These are phyloP conservation scores for Cyanoderma ruficeps DNA, from an alignment of 2,113 vertebrate species.

Conservation along the genomic window DNA sequence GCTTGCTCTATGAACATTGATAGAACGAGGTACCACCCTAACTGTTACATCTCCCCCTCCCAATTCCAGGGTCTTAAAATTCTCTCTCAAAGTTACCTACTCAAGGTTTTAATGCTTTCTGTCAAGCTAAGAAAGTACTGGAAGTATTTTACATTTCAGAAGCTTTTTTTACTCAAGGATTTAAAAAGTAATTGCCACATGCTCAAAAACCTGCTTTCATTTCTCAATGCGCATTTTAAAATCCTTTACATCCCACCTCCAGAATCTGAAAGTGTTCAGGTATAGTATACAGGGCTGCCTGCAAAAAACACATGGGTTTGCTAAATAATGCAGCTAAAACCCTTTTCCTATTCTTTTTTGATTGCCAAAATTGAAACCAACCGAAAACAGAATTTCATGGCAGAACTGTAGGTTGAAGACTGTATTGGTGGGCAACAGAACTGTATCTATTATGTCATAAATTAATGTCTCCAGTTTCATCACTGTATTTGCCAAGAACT, in stretches of 20 bases:
- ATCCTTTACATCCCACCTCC: not conserved
- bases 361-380: not conserved
- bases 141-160: not conserved
- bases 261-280: not conserved
- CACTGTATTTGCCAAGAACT: not conserved
- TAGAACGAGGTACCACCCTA: not conserved
- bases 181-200: not conserved
- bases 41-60: rapidly evolving
- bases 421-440: not conserved
- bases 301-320: not conserved
- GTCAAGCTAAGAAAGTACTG: not conserved
- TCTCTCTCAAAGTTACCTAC: not conserved
- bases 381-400: not conserved
- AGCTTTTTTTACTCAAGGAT: not conserved
- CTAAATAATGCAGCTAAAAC: not conserved
- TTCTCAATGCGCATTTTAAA: not conserved
- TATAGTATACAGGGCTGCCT: not conserved
- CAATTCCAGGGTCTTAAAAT: not conserved
- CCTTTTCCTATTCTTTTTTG: not conserved
- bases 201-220: not conserved
- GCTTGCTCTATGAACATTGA: not conserved
- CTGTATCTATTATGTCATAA: not conserved
- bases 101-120: not conserved
- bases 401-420: not conserved
- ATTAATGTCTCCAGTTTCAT: not conserved